Conservation (phyloP, 2,888 invertebrate genomes). For the Cantharis lateralis region DNA sequence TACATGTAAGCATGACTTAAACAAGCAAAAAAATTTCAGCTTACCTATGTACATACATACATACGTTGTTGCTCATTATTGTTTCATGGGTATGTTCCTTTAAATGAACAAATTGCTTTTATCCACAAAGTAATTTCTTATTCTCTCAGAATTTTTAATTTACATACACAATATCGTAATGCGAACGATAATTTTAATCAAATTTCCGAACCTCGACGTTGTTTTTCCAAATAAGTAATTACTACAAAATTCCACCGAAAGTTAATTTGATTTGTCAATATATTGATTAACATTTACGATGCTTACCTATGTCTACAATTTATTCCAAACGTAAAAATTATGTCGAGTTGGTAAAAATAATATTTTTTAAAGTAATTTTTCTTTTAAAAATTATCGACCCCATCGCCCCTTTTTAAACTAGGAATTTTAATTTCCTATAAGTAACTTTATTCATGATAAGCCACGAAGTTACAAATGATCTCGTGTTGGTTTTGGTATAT, state of each 20-base stretch:
- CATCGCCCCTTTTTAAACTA: constrained; percentile 18
- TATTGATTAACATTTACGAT: background rate
- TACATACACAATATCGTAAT: background rate
- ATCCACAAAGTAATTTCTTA: background rate
- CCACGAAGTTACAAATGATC: constrained; percentile 22
- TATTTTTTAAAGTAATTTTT: background rate
- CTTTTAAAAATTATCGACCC: constrained; percentile 12
- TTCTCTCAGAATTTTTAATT: background rate
- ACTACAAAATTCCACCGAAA: background rate
- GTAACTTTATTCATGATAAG: constrained; percentile 21
- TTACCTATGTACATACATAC: background rate
- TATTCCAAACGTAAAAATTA: background rate
- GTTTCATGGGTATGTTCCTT: background rate
- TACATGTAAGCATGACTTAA: constrained; percentile 1
- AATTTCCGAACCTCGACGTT: background rate
- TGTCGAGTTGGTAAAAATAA: background rate
- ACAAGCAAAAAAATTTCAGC: background rate
- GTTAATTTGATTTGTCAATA: background rate
- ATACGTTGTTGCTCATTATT: background rate
- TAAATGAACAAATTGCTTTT: background rate
- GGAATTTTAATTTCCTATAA: constrained; percentile 18
- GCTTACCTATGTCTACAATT: background rate
- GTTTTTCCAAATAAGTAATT: background rate
- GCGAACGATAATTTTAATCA: background rate
- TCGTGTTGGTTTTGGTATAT: constrained; percentile 17